Base-by-base conservation (phyloP, 2,797 vertebrate genomes). In the Labeo calbasu region DNA sequence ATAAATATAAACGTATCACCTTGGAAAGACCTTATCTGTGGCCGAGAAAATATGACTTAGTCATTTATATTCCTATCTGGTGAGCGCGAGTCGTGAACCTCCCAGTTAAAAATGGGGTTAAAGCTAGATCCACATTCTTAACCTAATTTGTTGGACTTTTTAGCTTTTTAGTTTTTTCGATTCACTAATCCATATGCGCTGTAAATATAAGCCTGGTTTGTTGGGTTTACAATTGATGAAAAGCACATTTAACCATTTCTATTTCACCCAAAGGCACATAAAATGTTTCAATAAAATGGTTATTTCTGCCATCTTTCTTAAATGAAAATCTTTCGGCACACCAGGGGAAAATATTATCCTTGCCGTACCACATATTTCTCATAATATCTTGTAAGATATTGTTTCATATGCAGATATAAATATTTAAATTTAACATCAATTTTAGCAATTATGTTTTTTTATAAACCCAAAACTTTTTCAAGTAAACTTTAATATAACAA, bases 121-220 rank as follows among this genome's bases (percentile, higher is more conserved):
- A 82, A 73, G 53, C 25, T 25, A 61, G 53, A 77, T 86, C 51
- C 70, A 61, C 51, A 50, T 68, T 82, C 21, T 79, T 79, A 59
- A 71, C 66, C 79, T 13, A 46, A 69, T 79, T 72, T 43, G 17
- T 53, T 68, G 40, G 1, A 55, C 23, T 61, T 65, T 66, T 21
- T 10, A 25, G 7, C 9, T 65, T 32, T 23, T 32, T n/a, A 0
- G 1, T 36, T 14, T 59, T 77, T n/a, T 10, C 0, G 43, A 63
- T 36, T 68, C 13, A 43, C 21, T 10, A 13, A 5, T 59, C 53
- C 2, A 12, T 48, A 46, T 23, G 69, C 55, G n/a, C 32, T 71
- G 53, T 61, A 71, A 81, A 68, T 23, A 69, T 28, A 25, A 55
- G 19, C 36, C 12, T 5, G 46, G 19, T 72, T 73, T 82, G 8